Conservation (phyloP, 2,888 invertebrate species). For the Temnothorax ravouxi region DNA sequence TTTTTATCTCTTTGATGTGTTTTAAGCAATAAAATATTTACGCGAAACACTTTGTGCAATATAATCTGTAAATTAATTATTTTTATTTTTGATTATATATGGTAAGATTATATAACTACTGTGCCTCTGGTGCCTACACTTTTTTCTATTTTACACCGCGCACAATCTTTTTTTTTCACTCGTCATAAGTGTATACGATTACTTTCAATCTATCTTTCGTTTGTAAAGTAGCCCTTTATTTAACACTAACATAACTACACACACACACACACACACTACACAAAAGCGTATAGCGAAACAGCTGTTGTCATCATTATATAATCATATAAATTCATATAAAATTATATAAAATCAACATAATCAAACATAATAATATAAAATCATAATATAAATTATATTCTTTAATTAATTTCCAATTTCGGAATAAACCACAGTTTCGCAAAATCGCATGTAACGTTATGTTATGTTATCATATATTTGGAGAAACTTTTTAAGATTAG, state of each 20-base stretch:
- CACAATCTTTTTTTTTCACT: slow-evolving; percentile 49
- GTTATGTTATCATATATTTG: not conserved
- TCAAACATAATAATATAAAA: not conserved
- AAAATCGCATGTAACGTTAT: not conserved
- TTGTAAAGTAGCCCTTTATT: slow-evolving; percentile 63
- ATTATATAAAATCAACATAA: not conserved
- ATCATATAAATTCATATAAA: not conserved
- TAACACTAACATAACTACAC: slow-evolving; percentile 41
- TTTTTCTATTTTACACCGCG: slow-evolving; percentile 56
- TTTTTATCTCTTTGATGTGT: not conserved
- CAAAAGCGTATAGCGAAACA: slow-evolving; percentile 40
- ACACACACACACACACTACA: slow-evolving; percentile 12
- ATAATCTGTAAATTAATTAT: not conserved
- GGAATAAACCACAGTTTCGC: not conserved
- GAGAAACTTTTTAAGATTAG: not conserved
- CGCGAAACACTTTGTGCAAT: not conserved
- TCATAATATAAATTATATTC: not conserved
- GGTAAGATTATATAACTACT: slow-evolving; percentile 4
- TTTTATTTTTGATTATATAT: not conserved
- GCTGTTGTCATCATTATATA: slow-evolving; percentile 17
- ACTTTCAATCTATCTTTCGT: slow-evolving; percentile 43
- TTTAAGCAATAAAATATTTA: not conserved
- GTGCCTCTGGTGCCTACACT: slow-evolving; percentile 61
- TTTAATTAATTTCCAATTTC: not conserved
- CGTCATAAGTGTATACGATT: slow-evolving; percentile 56